Percentiles rank a stretch among this genome's conserved stretches.
Conservation (phyloP, 2,888 invertebrate genomes). For the Drosophila longiperda region DNA sequence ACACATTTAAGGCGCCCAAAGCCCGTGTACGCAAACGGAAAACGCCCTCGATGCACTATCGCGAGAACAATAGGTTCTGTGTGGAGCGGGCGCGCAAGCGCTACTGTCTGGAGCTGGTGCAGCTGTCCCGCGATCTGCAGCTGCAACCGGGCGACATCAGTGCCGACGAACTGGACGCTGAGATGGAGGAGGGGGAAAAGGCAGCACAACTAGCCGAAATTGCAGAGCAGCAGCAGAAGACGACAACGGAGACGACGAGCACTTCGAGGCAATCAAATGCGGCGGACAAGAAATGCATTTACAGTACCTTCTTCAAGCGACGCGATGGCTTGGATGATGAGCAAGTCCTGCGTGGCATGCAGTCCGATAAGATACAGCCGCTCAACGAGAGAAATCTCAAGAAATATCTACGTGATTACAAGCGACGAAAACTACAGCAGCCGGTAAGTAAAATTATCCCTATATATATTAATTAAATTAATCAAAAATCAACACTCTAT, state of each 20-base stretch:
- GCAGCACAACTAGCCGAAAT: conserved; percentile 30
- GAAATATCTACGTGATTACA: conserved; percentile 89
- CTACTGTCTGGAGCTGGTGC: conserved; percentile 88
- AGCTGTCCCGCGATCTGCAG: conserved; percentile 90
- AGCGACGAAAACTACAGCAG: conserved; percentile 89
- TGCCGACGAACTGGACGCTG: conserved; percentile 86
- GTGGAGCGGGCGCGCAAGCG: conserved; percentile 86
- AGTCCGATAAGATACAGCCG: conserved; percentile 62
- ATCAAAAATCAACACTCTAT: neutral
- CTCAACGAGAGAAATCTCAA: conserved; percentile 84
- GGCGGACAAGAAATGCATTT: conserved; percentile 80
- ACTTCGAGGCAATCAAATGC: conserved; percentile 56
- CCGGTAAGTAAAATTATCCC: conserved; percentile 86
- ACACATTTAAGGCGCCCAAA: conserved; percentile 23
- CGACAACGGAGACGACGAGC: conserved; percentile 18
- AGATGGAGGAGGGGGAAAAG: conserved; percentile 44
- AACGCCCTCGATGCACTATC: conserved; percentile 81
- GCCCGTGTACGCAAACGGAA: conserved; percentile 58
- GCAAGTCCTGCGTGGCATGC: conserved; percentile 70
- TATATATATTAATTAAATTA: too few relatives aligned
- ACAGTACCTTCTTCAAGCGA: conserved; percentile 78
- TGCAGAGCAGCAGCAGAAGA: conserved; percentile 32
- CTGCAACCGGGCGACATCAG: conserved; percentile 86
- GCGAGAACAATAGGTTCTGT: conserved; percentile 85
- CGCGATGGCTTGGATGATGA: conserved; percentile 69